A percentile compares a stretch with the other conserved stretches of the same genome.
Evolutionary conservation across 2,113 vertebrate genomes (phyloP).

Genomic region (Thamnophis sirtalis): DNA sequence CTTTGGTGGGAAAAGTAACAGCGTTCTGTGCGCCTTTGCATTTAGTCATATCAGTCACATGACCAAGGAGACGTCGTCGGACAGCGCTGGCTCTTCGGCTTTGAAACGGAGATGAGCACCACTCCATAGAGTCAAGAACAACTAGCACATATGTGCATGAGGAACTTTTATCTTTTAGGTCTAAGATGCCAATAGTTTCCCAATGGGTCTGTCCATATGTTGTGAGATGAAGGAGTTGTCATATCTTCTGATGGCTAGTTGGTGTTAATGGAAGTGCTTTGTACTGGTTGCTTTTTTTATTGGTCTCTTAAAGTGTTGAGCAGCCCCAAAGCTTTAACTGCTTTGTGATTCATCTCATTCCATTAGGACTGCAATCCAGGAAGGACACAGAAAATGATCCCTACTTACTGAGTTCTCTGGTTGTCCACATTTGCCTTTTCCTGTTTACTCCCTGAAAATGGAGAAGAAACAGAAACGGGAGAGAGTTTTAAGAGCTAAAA

Average conservation of each 20-base stretch:
- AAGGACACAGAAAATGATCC: not conserved
- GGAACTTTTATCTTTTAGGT: not conserved
- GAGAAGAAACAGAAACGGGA: not conserved
- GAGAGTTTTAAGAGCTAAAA: not conserved
- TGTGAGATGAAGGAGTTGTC: not conserved
- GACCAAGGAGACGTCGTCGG: no score
- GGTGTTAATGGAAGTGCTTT: not conserved
- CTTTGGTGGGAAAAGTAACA: no score
- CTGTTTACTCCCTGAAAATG: constrained; percentile 51
- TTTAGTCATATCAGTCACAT: no score
- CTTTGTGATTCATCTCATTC: not conserved
- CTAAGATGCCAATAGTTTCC: not conserved
- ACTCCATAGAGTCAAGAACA: no score
- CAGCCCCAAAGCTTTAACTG: not conserved
- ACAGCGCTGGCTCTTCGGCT: no score
- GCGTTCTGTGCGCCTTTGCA: no score
- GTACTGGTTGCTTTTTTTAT: not conserved
- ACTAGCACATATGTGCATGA: no score
- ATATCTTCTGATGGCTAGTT: not conserved
- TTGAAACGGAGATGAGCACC: no score
- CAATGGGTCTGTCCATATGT: not conserved
- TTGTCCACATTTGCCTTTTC: constrained; percentile 25
- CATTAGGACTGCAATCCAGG: not conserved
- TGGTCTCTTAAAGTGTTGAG: not conserved
- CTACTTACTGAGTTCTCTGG: constrained; percentile 61